A percentile compares a stretch with the other conserved stretches of the same genome.
Evolutionary conservation across 1,140 invertebrate species (phyloP).

Genomic region (Alviniconcha marisindica): DNA sequence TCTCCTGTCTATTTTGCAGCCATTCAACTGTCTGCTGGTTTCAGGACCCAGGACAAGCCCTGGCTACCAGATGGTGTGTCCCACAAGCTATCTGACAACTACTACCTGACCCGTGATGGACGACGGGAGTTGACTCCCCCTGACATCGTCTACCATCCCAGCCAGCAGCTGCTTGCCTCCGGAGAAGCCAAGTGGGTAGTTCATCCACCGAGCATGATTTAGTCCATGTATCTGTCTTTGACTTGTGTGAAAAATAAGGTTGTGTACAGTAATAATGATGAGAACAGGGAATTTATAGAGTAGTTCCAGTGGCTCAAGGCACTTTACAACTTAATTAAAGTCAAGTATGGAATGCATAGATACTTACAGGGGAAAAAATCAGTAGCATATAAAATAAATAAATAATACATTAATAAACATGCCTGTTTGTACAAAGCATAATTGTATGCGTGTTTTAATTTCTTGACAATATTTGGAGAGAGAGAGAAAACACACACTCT

Average conservation of each 20-base stretch:
- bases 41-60: slow-evolving; percentile 84
- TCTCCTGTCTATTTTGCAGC: no score
- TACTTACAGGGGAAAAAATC: neutral
- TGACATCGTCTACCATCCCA: slow-evolving; percentile 74
- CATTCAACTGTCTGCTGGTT: no score
- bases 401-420: no score
- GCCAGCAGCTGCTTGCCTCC: neutral
- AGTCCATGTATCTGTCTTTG: neutral
- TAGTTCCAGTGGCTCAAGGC: neutral
- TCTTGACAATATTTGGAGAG: no score
- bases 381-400: no score
- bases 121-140: slow-evolving; percentile 85
- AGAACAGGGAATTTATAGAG: neutral
- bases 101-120: slow-evolving; percentile 87
- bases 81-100: slow-evolving; percentile 85
- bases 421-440: no score
- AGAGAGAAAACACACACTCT: no score
- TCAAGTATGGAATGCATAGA: neutral
- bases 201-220: neutral
- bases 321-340: neutral
- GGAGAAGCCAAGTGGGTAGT: slow-evolving; percentile 15
- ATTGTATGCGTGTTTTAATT: no score
- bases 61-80: slow-evolving; percentile 85
- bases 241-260: neutral
- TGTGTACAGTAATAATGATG: neutral